Evolutionary conservation across 92 coral and sea anemone species (phyloP), one percentile per base, ranked within the genome.

Genomic region (Zoanthus sansibaricus): DNA sequence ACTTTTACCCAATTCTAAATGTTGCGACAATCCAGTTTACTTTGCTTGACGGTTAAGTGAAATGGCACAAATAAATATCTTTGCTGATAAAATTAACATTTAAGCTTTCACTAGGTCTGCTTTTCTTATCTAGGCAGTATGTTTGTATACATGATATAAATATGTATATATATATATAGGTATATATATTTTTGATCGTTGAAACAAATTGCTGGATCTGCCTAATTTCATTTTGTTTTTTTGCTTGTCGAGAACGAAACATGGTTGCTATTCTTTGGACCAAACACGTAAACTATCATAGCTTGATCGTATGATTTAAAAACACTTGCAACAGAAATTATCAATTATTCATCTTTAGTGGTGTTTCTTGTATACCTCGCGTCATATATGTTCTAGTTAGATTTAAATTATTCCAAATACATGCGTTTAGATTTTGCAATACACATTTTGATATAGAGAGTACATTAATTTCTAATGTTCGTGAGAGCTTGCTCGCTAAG

Each of bases 291-390:
- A 80, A 66, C 85, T 21, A 49, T n/a, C 14, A 64, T 80, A 80
- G 67, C 52, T 80, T 66, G 85, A 80, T 52, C 75, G 75, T 64
- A 80, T 80, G 66, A 49, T 80, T 80, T 67, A 45, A 80, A 80
- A 80, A 64, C 62, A 80, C 75, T 67, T 55, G 56, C 75, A 66
- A 67, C 44, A 80, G 45, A 80, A 64, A 80, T 66, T 46, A 80
- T 80, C 75, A 80, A 80, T 80, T 64, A 80, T 80, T 80, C 17
- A 80, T 80, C 54, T 11, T 15, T 17, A 17, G 42, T 49, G 83
- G n/a, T 47, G 59, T 80, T 47, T 20, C 61, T 49, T 17, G 16
- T 9, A 16, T 42, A 55, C 46, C 5, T 80, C 75, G 47, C 32
- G 15, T 64, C 11, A 55, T 48, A 62, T 66, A 31, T 66, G 71